phyloP scores from a whole-genome alignment of 2,797 vertebrate species.

The Sternotherus odoratus region DNA sequence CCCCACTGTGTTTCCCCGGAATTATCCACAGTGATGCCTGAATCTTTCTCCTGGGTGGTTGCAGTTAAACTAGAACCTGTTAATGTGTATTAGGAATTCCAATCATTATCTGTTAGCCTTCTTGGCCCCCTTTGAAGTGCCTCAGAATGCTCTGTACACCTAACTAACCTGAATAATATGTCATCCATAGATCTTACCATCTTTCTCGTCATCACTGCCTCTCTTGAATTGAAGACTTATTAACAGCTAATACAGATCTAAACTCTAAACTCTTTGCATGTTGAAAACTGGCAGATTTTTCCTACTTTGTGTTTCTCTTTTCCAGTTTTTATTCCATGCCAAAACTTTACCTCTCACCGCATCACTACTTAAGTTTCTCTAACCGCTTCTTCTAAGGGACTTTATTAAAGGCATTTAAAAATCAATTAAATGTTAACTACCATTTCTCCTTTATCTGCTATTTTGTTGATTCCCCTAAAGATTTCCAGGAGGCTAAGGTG shows the following conservation, averaged over 20 bases:
- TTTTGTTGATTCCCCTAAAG: background rate
- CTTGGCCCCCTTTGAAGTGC: background rate
- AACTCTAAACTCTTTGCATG: background rate
- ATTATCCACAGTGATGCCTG: slow-evolving; percentile 62
- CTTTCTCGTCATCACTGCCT: background rate
- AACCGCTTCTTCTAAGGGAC: background rate
- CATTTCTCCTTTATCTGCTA: background rate
- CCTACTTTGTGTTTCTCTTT: background rate
- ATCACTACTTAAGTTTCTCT: background rate
- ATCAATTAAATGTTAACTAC: background rate
- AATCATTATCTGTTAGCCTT: slow-evolving; percentile 34
- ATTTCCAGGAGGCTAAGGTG: background rate
- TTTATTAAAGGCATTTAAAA: background rate
- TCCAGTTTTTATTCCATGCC: background rate
- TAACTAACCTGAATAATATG: background rate
- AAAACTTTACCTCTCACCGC: background rate
- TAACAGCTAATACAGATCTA: background rate
- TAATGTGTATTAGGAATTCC: slow-evolving; percentile 61
- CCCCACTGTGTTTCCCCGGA: slow-evolving; percentile 61
- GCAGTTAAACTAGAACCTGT: slow-evolving; percentile 67
- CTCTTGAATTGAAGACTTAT: background rate
- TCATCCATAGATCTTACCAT: slow-evolving; percentile 1
- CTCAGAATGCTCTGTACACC: background rate
- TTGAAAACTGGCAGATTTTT: background rate
- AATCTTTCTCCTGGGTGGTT: slow-evolving; percentile 68